Evolutionary conservation across 2,113 vertebrate genomes (phyloP), one percentile per base, ranked within the genome.

Genomic region (Pachypanchax playfairii): DNA sequence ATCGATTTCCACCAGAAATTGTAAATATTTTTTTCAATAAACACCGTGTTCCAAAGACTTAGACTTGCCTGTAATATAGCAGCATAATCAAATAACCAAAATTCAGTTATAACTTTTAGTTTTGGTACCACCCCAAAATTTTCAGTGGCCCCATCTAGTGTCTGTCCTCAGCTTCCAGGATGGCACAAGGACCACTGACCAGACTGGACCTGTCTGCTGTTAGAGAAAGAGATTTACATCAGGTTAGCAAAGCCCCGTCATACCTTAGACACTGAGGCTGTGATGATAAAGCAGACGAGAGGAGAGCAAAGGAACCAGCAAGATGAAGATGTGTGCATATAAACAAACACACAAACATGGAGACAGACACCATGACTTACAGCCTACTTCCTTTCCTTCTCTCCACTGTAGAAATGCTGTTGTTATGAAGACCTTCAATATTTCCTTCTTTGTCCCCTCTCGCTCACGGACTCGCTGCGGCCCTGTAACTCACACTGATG

Each of bases 361-460:
- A 73, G 35, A 54, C 69, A 70, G 69, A 77, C 67, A 72, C 50
- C 42, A 59, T 90, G 82, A 90, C 80, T 82, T 87, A 84, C 78
- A 68, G 70, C 79, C 62, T 44, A 35, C 71, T 74, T 80, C 70
- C 65, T 60, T 63, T 73, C 55, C 31, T 63, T 65, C 73, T 55
- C 67, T 74, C 74, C 46, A 5, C 36, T 46, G 69, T 49, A 49
- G 74, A 70, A 69, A 70, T 76, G 73, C 65, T 65, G 75, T 83
- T 86, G 77, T 89, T 87, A 87, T 84, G 72, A 85, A 86, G 85
- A 87, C 81, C 87, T 83, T 82, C 80, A 80, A 74, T 84, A 70
- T 71, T 82, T 80, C 73, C 74, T 72, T 77, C 71, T 81, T 74
- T 78, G 80, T 85, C 75, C 69, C 62, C 57, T 73, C 67, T 79